Evolutionary conservation across 2,113 vertebrate species (phyloP), one percentile per base, ranked within the genome.

Genomic region (Anarhynchus alexandrinus): DNA sequence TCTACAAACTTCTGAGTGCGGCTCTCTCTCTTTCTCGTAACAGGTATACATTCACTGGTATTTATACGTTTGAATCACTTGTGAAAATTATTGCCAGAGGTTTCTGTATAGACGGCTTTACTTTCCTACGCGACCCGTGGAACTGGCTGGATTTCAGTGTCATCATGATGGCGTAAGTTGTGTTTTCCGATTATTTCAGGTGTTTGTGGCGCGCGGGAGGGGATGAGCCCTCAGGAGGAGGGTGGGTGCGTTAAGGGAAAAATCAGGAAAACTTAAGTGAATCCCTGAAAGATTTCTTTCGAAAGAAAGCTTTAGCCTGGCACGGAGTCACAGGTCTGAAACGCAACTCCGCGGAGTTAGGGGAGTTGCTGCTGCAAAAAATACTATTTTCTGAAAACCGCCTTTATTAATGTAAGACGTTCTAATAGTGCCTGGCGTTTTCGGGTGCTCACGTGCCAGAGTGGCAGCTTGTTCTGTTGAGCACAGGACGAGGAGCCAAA

Each of bases 141-240:
- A 99, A 99, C 98, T 99, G 99, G 99, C 97, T 99, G 96, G 99
- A 99, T 95, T 99, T 99, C 98, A 99, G 99, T 81, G 99, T 99
- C 80, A 99, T 99, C 97, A 99, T 99, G 96, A 99, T 99, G 99
- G 99, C 99, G 99, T 99, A 98, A 99, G 99, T 99, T 91, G 87
- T 3, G 40, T n/a, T 86, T 59, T 36, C 55, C 9, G 27, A 5
- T 49, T 40, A 0, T 66, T 85, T 40, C 76, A 12, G 80, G 58
- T 22, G 1, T 73, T 27, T 34, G 23, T 51, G 57, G 26, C 15
- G 0, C 27, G 4, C 0, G 22, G 83, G 54, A 38, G 34, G 71
- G 82, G 5, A 32, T 1, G 19, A 61, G 40, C n/a, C 77, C 76
- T 38, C 5, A 6, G 73, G 45, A 36, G 2, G 40, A 15, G 79